These are phyloP conservation scores for Papilio glaucus DNA, from an alignment of 1,140 invertebrate species.

Conservation along the genomic window DNA sequence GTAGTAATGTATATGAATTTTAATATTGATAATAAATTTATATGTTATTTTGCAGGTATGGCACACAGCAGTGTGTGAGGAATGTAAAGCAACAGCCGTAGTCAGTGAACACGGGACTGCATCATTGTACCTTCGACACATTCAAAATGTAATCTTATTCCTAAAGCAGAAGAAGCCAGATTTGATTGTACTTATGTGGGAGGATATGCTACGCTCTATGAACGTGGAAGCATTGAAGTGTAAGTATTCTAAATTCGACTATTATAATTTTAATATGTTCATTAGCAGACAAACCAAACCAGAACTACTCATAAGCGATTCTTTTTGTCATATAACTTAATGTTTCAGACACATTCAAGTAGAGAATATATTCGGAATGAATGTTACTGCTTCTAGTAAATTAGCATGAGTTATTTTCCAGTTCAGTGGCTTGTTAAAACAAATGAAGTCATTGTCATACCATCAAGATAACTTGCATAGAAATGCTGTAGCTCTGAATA, in stretches of 20 bases:
- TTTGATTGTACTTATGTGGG: conserved; percentile 95
- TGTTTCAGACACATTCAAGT: too few species aligned
- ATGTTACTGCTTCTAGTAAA: too few species aligned
- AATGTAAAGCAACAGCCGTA: conserved; percentile 85
- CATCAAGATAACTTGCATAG: too few species aligned
- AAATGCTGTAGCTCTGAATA: too few species aligned
- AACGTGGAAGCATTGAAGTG: conserved; percentile 87
- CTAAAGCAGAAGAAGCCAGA: conserved; percentile 87
- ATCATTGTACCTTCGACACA: conserved; percentile 89
- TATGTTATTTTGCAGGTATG: conserved; percentile 73
- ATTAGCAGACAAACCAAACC: too few species aligned
- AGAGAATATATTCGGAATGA: too few species aligned
- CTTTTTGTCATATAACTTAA: too few species aligned
- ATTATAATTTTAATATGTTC: too few species aligned
- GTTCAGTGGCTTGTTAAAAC: too few species aligned
- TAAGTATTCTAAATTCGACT: conserved; percentile 46
- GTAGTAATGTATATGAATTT: conserved; percentile 9
- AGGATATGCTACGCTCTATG: conserved; percentile 95
- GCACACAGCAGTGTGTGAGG: conserved; percentile 91
- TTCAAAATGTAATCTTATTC: conserved; percentile 87
- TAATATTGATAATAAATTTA: conserved; percentile 8
- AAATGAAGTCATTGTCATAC: too few species aligned
- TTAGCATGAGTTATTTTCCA: too few species aligned
- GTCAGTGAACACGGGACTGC: conserved; percentile 71
- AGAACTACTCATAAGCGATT: too few species aligned